phyloP scores from a whole-genome alignment of 2,113 vertebrate genomes.

The Erythrocercus mccallii region DNA sequence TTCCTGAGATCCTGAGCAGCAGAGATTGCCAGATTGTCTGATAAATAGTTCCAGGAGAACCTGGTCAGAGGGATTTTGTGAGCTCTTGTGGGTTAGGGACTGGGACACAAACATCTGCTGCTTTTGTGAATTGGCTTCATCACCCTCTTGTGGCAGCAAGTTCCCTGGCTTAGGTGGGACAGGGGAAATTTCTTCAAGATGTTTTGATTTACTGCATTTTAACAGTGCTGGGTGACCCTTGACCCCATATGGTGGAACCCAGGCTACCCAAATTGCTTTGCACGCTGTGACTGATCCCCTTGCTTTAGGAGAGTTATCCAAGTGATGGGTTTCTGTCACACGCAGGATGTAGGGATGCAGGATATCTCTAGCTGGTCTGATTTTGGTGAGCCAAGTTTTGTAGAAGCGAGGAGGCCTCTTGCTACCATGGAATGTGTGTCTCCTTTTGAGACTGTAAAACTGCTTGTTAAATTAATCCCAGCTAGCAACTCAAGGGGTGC shows the following conservation, averaged over 20 bases:
- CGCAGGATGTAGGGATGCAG: neutral
- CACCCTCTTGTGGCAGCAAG: neutral
- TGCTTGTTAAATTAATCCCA: constrained; percentile 38
- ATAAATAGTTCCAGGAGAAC: neutral
- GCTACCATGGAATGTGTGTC: neutral
- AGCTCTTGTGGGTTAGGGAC: neutral
- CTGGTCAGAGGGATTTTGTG: neutral
- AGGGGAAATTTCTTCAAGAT: neutral
- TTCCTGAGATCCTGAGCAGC: neutral
- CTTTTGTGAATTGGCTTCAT: neutral
- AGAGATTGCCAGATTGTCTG: neutral
- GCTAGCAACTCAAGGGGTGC: neutral
- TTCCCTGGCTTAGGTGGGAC: neutral
- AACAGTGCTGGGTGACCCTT: neutral
- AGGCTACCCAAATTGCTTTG: neutral
- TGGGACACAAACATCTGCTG: neutral
- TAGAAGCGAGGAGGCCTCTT: neutral
- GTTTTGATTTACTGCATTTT: neutral
- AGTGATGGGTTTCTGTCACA: neutral
- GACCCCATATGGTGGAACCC: neutral
- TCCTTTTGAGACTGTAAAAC: neutral
- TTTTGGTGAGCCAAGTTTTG: neutral
- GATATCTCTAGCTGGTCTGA: neutral
- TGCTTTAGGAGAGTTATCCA: neutral
- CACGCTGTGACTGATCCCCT: neutral